Conservation (phyloP, 1,140 invertebrate genomes). For the Oryctes rhinoceros region DNA sequence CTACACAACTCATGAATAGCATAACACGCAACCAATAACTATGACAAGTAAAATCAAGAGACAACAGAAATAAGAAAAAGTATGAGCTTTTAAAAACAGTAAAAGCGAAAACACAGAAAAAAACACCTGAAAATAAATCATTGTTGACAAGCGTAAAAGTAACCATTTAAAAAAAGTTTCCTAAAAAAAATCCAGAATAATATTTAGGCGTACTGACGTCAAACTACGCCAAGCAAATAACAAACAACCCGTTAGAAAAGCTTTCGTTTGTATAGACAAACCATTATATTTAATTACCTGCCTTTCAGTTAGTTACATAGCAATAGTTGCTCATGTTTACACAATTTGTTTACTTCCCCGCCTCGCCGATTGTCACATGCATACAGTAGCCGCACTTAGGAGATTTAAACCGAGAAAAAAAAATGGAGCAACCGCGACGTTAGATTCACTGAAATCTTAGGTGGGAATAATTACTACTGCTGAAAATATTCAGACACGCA, state of each 20-base stretch:
- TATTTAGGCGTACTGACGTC: slow-evolving; percentile 7
- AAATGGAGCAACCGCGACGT: neutral
- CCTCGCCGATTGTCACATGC: neutral
- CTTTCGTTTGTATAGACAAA: neutral
- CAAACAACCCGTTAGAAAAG: neutral
- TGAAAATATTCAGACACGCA: slow-evolving; percentile 1
- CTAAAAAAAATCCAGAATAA: neutral
- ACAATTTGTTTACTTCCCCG: slow-evolving; percentile 22
- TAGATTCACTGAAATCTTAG: neutral
- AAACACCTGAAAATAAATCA: neutral
- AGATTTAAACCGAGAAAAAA: neutral
- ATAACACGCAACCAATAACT: too few species aligned
- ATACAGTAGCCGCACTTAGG: slow-evolving; percentile 5
- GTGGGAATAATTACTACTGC: neutral
- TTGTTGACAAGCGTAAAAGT: neutral
- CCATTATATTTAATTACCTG: slow-evolving; percentile 33
- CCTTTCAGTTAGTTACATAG: slow-evolving; percentile 28
- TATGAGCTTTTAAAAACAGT: neutral
- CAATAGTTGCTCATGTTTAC: slow-evolving; percentile 12
- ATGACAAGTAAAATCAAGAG: too few species aligned
- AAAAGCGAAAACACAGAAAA: neutral
- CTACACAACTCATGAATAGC: too few species aligned
- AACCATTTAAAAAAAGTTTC: neutral
- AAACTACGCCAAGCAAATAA: neutral
- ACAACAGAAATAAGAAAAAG: neutral